Conservation (phyloP, 2,797 vertebrate genomes). For the Xenentodon cancila region DNA sequence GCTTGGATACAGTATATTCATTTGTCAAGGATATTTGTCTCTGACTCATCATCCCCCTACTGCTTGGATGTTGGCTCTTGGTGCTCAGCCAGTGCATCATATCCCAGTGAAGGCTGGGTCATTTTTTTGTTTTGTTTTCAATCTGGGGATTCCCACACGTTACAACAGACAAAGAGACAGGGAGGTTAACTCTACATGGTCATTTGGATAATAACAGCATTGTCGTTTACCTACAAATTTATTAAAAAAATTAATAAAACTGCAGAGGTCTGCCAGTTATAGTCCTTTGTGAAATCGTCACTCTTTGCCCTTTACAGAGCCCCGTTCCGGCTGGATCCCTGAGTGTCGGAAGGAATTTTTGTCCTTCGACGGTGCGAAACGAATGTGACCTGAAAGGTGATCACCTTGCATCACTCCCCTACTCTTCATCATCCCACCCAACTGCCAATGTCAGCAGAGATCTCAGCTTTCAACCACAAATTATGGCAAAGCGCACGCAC, state of each 20-base stretch:
- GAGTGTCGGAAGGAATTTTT: conserved; percentile 57
- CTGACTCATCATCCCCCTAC: conserved; percentile 65
- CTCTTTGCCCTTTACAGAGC: conserved; percentile 8
- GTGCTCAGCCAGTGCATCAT: conserved; percentile 31
- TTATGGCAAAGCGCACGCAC: conserved; percentile 16
- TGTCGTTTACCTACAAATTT: conserved; percentile 42
- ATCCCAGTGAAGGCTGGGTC: conserved; percentile 51
- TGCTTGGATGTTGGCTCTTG: conserved; percentile 24
- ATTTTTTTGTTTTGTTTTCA: conserved; percentile 42
- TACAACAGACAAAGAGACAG: conserved; percentile 35
- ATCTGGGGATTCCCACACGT: conserved; percentile 61
- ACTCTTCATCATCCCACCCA: conserved; percentile 8
- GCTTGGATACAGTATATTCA: conserved; percentile 10
- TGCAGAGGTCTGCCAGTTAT: conserved; percentile 24
- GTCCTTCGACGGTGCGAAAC: conserved; percentile 29
- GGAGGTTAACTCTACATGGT: conserved; percentile 43
- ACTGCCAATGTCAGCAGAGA: conserved; percentile 47
- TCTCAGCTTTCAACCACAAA: conserved; percentile 59
- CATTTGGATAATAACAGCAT: conserved; percentile 12
- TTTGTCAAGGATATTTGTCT: conserved; percentile 30
- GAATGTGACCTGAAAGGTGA: conserved; percentile 66
- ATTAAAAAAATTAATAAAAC: conserved; percentile 19
- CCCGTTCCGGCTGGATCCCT: conserved; percentile 18
- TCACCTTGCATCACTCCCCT: conserved; percentile 53
- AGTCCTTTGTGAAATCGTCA: conserved; percentile 15